Percentiles rank a stretch among this genome's conserved stretches.
These are phyloP conservation scores for Hippocampus comes DNA, from an alignment of 2,113 vertebrate species.

Conservation along the genomic window DNA sequence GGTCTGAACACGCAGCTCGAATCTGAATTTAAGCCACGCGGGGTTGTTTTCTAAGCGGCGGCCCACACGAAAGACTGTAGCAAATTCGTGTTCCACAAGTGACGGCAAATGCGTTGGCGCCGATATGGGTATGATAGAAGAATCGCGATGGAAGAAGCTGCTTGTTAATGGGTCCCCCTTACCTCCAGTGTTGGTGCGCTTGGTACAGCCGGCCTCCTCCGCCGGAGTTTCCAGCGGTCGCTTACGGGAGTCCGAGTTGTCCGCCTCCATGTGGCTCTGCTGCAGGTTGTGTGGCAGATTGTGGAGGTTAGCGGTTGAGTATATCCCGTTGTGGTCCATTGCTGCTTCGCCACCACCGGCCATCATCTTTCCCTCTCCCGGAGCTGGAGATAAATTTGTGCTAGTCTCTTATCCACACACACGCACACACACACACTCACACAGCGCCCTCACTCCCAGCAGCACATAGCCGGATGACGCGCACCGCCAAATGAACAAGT, in stretches of 20 bases:
- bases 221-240: constrained; percentile 81
- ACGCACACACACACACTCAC: constrained; percentile 30
- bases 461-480: constrained; percentile 40
- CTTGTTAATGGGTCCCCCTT: constrained; percentile 43
- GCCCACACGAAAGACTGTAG: background rate
- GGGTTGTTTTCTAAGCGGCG: background rate
- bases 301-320: constrained; percentile 52
- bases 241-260: constrained; percentile 81
- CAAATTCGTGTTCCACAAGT: background rate
- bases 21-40: background rate
- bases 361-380: constrained; percentile 68
- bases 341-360: constrained; percentile 67
- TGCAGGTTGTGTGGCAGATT: constrained; percentile 51
- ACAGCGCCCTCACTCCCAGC: constrained; percentile 39
- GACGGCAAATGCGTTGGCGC: background rate
- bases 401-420: constrained; percentile 18
- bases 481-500: constrained; percentile 33
- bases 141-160: constrained; percentile 10
- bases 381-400: constrained; percentile 48
- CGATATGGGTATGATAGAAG: background rate
- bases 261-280: constrained; percentile 78
- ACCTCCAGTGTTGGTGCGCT: constrained; percentile 85
- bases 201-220: constrained; percentile 82
- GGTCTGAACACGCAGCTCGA: background rate
- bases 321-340: constrained; percentile 76